These are phyloP conservation scores for Oreocharis arfaki DNA, from an alignment of 2,113 vertebrate genomes.

Conservation along the genomic window DNA sequence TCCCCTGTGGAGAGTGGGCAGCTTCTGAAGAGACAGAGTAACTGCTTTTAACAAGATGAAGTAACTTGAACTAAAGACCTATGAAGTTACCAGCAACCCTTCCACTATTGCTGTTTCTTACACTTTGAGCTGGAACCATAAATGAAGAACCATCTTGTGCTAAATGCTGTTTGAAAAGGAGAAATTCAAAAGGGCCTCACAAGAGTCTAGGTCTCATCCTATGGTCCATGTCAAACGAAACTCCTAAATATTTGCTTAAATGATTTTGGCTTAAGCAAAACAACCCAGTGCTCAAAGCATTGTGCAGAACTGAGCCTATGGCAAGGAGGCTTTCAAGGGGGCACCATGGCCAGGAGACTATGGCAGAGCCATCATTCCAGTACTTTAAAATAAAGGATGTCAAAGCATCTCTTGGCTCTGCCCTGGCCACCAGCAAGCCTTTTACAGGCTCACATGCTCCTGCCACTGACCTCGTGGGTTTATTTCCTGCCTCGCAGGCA, in stretches of 20 bases:
- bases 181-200: background rate
- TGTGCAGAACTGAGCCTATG: background rate
- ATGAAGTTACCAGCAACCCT: background rate
- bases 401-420: background rate
- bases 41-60: background rate
- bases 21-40: background rate
- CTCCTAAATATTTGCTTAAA: background rate
- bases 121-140: background rate
- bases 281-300: background rate
- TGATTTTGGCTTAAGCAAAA: background rate
- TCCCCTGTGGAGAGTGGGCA: background rate
- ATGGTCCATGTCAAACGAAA: fast-evolving
- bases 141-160: background rate
- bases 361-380: background rate
- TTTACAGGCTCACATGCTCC: background rate
- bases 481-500: background rate
- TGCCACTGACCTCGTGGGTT: background rate
- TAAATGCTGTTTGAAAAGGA: background rate
- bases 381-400: background rate
- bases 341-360: background rate
- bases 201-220: background rate
- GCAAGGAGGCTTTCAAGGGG: fast-evolving
- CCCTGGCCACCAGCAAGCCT: background rate
- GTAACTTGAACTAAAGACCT: background rate
- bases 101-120: background rate